Evolutionary conservation across 2,113 vertebrate genomes (phyloP).

Genomic region (Corydoras maculifer): DNA sequence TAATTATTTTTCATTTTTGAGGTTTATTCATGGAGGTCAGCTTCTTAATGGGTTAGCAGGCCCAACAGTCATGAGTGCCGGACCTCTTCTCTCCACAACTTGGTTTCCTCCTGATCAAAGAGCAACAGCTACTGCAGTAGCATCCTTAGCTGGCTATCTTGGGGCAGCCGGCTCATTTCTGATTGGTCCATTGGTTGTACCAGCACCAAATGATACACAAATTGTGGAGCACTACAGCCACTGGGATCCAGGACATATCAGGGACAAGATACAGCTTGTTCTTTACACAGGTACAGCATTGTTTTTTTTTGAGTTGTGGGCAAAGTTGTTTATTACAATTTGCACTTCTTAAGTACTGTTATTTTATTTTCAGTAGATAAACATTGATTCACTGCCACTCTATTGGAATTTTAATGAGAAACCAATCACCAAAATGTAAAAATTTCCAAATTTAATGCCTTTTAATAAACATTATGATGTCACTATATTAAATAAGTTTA

Average conservation of each 20-base stretch:
- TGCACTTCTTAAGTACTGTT: no score
- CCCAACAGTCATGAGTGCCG: slow-evolving; percentile 86
- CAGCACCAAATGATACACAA: slow-evolving; percentile 77
- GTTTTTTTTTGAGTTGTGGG: no score
- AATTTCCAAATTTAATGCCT: no score
- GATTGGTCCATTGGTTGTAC: slow-evolving; percentile 85
- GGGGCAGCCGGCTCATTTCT: slow-evolving; percentile 80
- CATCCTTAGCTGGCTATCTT: slow-evolving; percentile 79
- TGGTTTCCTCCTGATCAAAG: slow-evolving; percentile 95
- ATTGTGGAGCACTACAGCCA: slow-evolving; percentile 5
- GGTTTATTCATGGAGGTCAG: slow-evolving; percentile 90
- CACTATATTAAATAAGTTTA: no score
- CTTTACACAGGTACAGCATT: slow-evolving; percentile 79
- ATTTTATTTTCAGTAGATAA: no score
- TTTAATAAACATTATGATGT: no score
- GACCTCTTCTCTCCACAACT: slow-evolving; percentile 87
- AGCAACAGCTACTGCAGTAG: slow-evolving; percentile 91
- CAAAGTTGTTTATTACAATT: no score
- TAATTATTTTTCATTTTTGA: slow-evolving; percentile 51
- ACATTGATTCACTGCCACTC: no score
- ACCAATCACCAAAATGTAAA: no score
- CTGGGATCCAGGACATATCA: slow-evolving; percentile 62
- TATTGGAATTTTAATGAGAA: no score
- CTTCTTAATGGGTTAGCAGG: slow-evolving; percentile 89
- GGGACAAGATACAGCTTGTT: slow-evolving; percentile 81